phyloP scores from a whole-genome alignment of 2,797 vertebrate species.

The Siniperca obscura region DNA sequence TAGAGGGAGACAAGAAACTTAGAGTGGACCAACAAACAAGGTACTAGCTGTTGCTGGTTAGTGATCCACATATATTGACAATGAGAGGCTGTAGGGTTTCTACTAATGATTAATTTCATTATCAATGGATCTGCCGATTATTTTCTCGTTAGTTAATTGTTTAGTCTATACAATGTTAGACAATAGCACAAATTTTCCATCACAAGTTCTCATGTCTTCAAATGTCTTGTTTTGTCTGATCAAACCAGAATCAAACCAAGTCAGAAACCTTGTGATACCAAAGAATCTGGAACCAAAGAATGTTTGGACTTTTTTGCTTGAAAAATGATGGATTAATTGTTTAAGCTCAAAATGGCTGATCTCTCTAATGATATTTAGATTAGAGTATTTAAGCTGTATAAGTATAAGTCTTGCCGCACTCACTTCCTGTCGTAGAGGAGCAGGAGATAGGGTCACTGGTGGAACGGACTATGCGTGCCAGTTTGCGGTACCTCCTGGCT shows the following conservation, averaged over 20 bases:
- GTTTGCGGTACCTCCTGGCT: slow-evolving; percentile 78
- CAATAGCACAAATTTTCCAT: background rate
- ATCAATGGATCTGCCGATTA: background rate
- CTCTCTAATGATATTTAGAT: background rate
- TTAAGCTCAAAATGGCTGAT: background rate
- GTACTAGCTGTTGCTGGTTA: background rate
- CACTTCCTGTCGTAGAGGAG: slow-evolving; percentile 87
- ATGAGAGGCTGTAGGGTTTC: background rate
- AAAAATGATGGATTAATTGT: slow-evolving; percentile 1
- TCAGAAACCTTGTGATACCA: background rate
- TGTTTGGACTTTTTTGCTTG: background rate
- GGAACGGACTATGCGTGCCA: slow-evolving; percentile 91
- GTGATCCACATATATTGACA: background rate
- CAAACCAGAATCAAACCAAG: background rate
- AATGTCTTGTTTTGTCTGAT: background rate
- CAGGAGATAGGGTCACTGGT: slow-evolving; percentile 94
- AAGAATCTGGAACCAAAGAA: background rate
- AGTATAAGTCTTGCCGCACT: slow-evolving; percentile 46
- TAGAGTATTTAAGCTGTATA: background rate
- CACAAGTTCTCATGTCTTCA: background rate
- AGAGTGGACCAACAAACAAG: slow-evolving; percentile 9
- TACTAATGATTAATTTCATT: background rate
- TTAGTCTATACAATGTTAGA: background rate
- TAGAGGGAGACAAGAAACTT: slow-evolving; percentile 68
- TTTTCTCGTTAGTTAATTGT: background rate